These are phyloP conservation scores for Neolamprologus variostigma DNA, from an alignment of 2,113 vertebrate species.

Conservation along the genomic window DNA sequence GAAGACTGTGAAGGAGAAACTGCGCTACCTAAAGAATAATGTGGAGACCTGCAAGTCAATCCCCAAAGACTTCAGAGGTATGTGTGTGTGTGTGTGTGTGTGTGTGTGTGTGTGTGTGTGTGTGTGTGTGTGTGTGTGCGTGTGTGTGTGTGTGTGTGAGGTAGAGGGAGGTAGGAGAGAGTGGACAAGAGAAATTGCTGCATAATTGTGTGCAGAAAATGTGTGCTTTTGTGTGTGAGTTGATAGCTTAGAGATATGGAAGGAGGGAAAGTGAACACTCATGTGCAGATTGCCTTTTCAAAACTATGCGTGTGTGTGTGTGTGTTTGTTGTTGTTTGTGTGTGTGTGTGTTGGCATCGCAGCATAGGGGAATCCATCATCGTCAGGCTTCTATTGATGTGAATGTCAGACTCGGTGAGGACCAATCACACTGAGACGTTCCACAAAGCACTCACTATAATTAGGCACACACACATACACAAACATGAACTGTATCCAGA, in stretches of 20 bases:
- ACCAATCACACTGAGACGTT: slow-evolving; percentile 49
- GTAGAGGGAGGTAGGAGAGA: not conserved
- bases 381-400: slow-evolving; percentile 71
- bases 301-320: not conserved
- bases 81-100: not conserved
- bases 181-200: not conserved
- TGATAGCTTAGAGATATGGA: not conserved
- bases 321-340: not conserved
- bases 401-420: slow-evolving; percentile 63
- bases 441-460: slow-evolving; percentile 70
- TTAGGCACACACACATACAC: slow-evolving; percentile 39
- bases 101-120: not conserved
- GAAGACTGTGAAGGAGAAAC: no score
- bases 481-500: not conserved
- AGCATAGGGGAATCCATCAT: slow-evolving; percentile 63
- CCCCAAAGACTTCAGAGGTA: no score
- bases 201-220: not conserved
- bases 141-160: not conserved
- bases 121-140: no score
- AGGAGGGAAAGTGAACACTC: not conserved
- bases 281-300: not conserved
- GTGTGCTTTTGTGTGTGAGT: not conserved
- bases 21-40: no score
- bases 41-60: no score
- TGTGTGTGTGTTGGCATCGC: slow-evolving; percentile 13